Conservation (phyloP, 2,888 invertebrate genomes). For the Mesorhabditis spiculigera region DNA sequence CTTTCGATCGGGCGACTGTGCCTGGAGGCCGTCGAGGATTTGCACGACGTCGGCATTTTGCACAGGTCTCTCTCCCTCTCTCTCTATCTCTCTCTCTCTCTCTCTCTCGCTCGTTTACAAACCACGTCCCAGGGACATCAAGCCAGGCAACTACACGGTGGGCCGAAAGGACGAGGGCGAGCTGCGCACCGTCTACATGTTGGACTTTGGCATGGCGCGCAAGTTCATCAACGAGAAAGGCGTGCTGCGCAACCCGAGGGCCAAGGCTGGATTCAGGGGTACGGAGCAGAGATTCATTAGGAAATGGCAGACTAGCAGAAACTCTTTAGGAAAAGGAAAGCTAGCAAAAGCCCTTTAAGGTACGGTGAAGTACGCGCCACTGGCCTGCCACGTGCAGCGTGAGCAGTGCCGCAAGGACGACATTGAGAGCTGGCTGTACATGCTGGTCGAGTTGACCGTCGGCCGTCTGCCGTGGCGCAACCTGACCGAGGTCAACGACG, state of each 20-base stretch:
- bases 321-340: no score
- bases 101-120: background rate
- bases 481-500: constrained; percentile 35
- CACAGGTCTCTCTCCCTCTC: constrained; percentile 15
- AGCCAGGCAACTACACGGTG: constrained; percentile 41
- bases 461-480: constrained; percentile 42
- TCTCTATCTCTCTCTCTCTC: background rate
- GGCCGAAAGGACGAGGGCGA: constrained; percentile 35
- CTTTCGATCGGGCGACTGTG: constrained; percentile 36
- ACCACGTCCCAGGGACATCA: constrained; percentile 24
- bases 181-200: constrained; percentile 35
- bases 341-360: constrained; percentile 7
- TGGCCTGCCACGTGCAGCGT: constrained; percentile 38
- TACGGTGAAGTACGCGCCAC: constrained; percentile 39
- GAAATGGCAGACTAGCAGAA: no score
- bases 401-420: constrained; percentile 43
- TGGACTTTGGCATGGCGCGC: constrained; percentile 42
- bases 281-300: background rate
- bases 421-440: constrained; percentile 49
- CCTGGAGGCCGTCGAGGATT: constrained; percentile 38
- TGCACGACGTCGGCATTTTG: constrained; percentile 36
- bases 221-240: constrained; percentile 40
- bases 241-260: constrained; percentile 33
- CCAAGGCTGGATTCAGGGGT: constrained; percentile 34
- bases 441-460: constrained; percentile 38